Evolutionary conservation across 2,888 invertebrate genomes (phyloP), one percentile per base, ranked within the genome.

Genomic region (Chloroclysta siterata): DNA sequence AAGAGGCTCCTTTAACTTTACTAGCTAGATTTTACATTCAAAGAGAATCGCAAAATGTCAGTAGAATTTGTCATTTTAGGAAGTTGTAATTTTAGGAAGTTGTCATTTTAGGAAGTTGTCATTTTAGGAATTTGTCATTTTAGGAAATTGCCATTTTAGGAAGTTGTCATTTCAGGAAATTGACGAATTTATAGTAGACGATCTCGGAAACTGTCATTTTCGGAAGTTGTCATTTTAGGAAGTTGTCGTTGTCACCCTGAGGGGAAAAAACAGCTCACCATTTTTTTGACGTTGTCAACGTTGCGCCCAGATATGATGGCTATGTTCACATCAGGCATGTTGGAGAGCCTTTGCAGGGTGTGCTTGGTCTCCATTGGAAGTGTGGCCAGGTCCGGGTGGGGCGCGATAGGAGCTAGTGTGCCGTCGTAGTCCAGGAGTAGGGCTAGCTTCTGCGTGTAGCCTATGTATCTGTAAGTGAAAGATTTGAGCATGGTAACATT

Each of bases 311-410:
- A 97, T 53, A 98, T 95, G 73, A 98, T 96, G 28, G 97, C 97
- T 71, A 98, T 97, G 83, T 97, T 97, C 8, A 97, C 97, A 76
- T 98, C 97, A 0, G 97, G 94, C 90, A 97, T 95, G 82, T 97
- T 97, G 15, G 97, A 96, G 5, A 98, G 91, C 76, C 97, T 94
- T 81, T 96, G 97, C 36, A 98, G 91, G 10, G 97, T 96, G 83
- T 97, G 95, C 81, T 96, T 97, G 7, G 97, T 97, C 88, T 98
- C 97, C 10, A 95, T 90, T 0, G 98, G 97, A 44, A 98, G 93
- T 0, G 95, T 96, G n/a, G 98, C 98, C 69, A 98, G 90, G 88
- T 98, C 97, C 0, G 98, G 98, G 89, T 97, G 97, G 0, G 97
- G 97, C 0, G 97, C 97, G 68, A 98, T 97, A 0, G 97, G 97